phyloP scores from a whole-genome alignment of 2,888 invertebrate species.

The Anagyrus pseudococci region DNA sequence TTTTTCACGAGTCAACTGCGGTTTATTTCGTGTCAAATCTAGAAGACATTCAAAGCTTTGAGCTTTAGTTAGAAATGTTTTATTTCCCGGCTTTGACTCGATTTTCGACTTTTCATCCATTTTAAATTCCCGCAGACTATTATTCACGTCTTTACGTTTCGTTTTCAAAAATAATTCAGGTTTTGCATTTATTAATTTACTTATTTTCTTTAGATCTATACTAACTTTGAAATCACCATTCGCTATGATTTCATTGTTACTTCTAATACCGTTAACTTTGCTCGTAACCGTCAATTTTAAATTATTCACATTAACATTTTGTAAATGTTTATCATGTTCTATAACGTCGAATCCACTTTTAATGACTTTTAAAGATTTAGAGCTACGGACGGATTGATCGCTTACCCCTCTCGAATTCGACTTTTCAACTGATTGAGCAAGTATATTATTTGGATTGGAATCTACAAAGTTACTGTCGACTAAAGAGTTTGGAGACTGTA shows the following conservation, averaged over 20 bases:
- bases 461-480: conserved; percentile 21
- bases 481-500: conserved; percentile 19
- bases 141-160: conserved; percentile 12
- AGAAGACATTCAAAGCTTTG: conserved; percentile 34
- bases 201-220: conserved; percentile 53
- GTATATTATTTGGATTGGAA: conserved; percentile 4
- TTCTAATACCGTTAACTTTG: conserved; percentile 14
- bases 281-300: conserved; percentile 14
- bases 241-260: conserved; percentile 2
- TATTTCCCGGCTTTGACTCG: conserved; percentile 19
- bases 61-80: conserved; percentile 30
- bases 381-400: conserved; percentile 12
- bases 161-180: conserved; percentile 43
- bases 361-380: conserved; percentile 13
- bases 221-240: conserved; percentile 47
- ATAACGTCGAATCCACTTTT: conserved; percentile 1
- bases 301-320: conserved; percentile 33
- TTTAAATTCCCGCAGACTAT: conserved; percentile 16
- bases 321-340: conserved; percentile 32
- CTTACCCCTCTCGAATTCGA: conserved; percentile 1
- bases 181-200: conserved; percentile 43
- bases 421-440: conserved; percentile 17
- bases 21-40: conserved; percentile 4
- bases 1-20: not conserved
- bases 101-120: conserved; percentile 29